phyloP scores from a whole-genome alignment of 2,797 vertebrate genomes.

The Pygocentrus nattereri region DNA sequence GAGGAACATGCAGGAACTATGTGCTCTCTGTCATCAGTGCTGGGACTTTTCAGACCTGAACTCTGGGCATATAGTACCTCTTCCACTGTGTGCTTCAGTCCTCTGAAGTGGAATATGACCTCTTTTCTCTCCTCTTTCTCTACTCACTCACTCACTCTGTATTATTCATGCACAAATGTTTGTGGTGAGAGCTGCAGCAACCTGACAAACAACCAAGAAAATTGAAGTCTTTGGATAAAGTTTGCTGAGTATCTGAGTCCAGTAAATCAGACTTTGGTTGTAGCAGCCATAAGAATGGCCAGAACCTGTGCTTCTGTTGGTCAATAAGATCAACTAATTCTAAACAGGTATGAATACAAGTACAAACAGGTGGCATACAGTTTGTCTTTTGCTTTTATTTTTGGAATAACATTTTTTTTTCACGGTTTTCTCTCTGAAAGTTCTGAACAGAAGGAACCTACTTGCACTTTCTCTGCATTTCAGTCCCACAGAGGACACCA shows the following conservation, averaged over 20 bases:
- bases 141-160: not conserved
- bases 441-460: not conserved
- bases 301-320: not conserved
- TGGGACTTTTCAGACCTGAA: not conserved
- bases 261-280: not conserved
- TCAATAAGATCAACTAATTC: not conserved
- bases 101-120: not conserved
- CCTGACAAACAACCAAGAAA: not conserved
- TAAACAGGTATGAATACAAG: not conserved
- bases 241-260: not conserved
- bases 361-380: too few relatives aligned
- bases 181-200: not conserved
- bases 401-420: too few relatives aligned
- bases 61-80: not conserved
- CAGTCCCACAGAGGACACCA: not conserved
- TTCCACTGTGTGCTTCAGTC: slow-evolving; percentile 3
- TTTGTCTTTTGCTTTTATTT: too few relatives aligned
- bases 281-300: not conserved
- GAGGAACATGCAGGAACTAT: not conserved
- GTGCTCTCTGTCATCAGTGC: not conserved
- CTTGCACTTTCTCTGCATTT: too few relatives aligned
- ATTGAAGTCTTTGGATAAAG: not conserved
- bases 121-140: not conserved
- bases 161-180: slow-evolving; percentile 2
- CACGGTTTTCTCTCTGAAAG: not conserved